Conservation (phyloP, 2,797 vertebrate species). For the Tolypeutes matacus region DNA sequence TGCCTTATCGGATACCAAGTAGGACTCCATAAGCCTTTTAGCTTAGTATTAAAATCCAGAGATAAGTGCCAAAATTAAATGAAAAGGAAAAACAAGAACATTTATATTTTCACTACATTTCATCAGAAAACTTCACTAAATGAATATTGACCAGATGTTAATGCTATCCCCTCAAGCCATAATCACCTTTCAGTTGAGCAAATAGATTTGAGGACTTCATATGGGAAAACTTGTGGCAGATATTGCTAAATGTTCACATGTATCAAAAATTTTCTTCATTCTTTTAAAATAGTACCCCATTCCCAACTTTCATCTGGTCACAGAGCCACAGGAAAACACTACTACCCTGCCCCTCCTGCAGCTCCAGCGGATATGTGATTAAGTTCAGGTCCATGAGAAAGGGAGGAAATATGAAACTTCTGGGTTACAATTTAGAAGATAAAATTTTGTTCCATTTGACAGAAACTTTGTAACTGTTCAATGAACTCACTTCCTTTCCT, state of each 20-base stretch:
- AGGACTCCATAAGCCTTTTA: neutral
- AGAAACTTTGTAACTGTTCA: neutral
- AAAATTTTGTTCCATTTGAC: neutral
- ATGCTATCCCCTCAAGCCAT: neutral
- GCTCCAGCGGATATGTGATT: neutral
- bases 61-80: neutral
- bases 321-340: neutral
- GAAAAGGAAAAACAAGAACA: neutral
- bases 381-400: neutral
- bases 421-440: neutral
- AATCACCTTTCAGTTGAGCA: neutral
- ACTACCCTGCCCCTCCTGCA: too few relatives aligned
- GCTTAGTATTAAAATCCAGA: neutral
- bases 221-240: neutral
- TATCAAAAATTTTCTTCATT: neutral
- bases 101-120: neutral
- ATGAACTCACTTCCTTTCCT: neutral
- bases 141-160: neutral
- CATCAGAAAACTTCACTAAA: neutral
- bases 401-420: neutral
- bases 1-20: neutral
- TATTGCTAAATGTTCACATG: neutral
- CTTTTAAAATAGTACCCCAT: neutral
- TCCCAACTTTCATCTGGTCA: neutral
- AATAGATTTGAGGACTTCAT: neutral